These are phyloP conservation scores for Pandemis heparana DNA, from an alignment of 2,888 invertebrate genomes.

Conservation along the genomic window DNA sequence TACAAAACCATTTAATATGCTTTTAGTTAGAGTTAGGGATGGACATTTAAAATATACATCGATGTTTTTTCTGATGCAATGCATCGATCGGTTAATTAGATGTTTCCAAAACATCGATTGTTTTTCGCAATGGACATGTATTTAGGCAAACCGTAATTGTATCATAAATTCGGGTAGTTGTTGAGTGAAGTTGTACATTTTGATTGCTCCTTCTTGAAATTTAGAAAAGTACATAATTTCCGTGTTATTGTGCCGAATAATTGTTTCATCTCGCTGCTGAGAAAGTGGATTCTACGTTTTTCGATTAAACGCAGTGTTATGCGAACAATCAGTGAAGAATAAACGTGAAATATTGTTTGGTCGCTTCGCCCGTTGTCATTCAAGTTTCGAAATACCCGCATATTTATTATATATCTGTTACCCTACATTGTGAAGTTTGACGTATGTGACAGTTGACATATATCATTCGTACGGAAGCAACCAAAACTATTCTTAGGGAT, in stretches of 20 bases:
- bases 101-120: no score
- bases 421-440: background rate
- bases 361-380: background rate
- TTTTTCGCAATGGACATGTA: no score
- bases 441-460: background rate
- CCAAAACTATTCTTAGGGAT: background rate
- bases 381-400: background rate
- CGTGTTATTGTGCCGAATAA: background rate
- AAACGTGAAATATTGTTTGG: no score
- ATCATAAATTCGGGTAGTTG: no score
- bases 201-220: background rate
- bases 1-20: background rate
- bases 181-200: background rate
- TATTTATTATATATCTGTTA: background rate
- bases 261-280: background rate
- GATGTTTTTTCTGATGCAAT: no score
- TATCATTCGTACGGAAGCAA: background rate
- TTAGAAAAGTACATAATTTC: background rate
- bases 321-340: no score
- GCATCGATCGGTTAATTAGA: no score
- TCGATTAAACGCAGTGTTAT: no score
- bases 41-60: no score
- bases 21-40: constrained; percentile 24
- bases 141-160: no score
- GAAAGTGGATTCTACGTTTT: background rate